Conservation (phyloP, 2,113 vertebrate species). For the Crocuta crocuta region DNA sequence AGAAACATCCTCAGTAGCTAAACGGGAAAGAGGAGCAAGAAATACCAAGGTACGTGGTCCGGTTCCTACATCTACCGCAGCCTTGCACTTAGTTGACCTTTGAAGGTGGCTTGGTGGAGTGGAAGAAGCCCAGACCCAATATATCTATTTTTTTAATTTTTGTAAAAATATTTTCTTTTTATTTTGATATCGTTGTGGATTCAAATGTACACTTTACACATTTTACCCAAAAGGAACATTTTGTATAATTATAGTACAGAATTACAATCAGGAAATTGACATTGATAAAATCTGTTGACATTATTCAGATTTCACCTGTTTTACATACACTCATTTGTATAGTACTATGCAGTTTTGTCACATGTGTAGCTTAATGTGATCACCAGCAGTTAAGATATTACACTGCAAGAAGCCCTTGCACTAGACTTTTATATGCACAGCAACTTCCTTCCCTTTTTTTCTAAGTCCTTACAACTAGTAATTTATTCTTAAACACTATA, state of each 20-base stretch:
- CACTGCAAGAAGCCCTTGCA: not conserved
- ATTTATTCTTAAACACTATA: not conserved
- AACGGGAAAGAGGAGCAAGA: not conserved
- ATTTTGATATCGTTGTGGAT: not conserved
- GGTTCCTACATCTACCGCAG: not conserved
- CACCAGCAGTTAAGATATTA: not conserved
- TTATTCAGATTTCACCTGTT: not conserved
- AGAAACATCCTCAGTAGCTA: not conserved
- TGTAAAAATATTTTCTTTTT: not conserved
- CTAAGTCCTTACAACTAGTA: not conserved
- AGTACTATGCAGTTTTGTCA: not conserved
- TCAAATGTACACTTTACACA: not conserved
- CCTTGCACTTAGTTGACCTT: not conserved
- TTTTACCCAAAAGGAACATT: not conserved
- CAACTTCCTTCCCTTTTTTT: not conserved
- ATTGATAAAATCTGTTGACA: not conserved
- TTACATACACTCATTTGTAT: not conserved
- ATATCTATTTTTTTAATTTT: not conserved
- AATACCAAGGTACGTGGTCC: not conserved
- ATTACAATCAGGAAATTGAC: not conserved
- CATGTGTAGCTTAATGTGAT: not conserved
- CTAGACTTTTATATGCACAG: not conserved
- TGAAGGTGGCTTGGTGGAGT: not conserved
- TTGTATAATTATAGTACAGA: not conserved
- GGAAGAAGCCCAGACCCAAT: not conserved